A percentile compares a stretch with the other conserved stretches of the same genome.
These are phyloP conservation scores for Marisa cornuarietis DNA, from an alignment of 1,140 invertebrate species.

Conservation along the genomic window DNA sequence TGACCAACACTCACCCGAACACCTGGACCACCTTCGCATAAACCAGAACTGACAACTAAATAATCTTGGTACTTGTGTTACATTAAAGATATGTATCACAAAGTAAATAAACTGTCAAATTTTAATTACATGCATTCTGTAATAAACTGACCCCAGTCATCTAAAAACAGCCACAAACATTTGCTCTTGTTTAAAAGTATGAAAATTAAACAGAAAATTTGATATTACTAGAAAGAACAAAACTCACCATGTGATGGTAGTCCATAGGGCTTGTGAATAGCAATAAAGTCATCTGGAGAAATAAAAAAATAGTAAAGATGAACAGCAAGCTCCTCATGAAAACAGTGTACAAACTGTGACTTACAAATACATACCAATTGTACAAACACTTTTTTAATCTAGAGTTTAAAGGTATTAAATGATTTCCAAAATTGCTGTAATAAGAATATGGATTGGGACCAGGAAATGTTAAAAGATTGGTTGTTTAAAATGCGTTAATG, in stretches of 20 bases:
- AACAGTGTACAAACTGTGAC: too few relatives aligned
- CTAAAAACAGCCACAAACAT: too few relatives aligned
- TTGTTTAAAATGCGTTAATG: too few relatives aligned
- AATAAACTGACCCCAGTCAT: neutral
- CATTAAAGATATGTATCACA: neutral
- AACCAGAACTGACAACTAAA: neutral
- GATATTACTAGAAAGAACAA: neutral
- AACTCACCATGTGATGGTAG: conserved; percentile 63
- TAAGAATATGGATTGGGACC: too few relatives aligned
- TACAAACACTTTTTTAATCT: too few relatives aligned
- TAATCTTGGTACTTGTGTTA: neutral
- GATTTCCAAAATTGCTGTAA: too few relatives aligned
- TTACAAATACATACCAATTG: too few relatives aligned
- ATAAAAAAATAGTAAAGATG: conserved; percentile 15
- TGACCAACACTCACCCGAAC: conserved; percentile 59
- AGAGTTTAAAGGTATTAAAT: too few relatives aligned
- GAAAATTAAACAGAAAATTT: neutral
- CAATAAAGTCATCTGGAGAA: conserved; percentile 64
- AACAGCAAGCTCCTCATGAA: too few relatives aligned
- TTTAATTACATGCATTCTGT: neutral
- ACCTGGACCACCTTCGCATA: conserved; percentile 55
- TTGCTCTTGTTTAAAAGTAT: too few relatives aligned
- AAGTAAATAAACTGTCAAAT: neutral
- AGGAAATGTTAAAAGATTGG: too few relatives aligned
- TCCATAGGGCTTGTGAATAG: conserved; percentile 70